Base-by-base conservation (phyloP, 1,140 invertebrate genomes). In the Grapholita molesta region DNA sequence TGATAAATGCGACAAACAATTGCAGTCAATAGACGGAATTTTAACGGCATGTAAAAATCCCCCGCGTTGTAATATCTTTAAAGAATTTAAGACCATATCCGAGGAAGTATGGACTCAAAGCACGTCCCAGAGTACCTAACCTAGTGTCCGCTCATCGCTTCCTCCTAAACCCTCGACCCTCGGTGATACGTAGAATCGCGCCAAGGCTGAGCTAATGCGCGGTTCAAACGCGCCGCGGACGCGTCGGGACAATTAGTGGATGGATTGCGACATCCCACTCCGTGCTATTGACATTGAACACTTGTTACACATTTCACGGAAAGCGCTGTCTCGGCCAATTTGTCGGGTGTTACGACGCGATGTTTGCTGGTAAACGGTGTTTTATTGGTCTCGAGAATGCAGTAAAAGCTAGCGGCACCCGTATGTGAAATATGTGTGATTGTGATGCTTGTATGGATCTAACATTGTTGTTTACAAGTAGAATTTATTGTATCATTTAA, bases 281-380 rank as follows among this genome's bases (percentile, higher is more conserved):
- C 66, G 61, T 70, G 72, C 76, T 85, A 86, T 89, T 91, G 88
- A 91, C 89, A 91, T 89, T 91, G 87, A 89, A 83, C 84, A 77
- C 75, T 80, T 77, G 80, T 84, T 84, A 85, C 88, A 82, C 85
- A 84, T 86, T 88, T 88, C 85, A 88, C 76, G 79, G 86, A 90
- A 88, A 61, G 11, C 55, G 55, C 55, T 61, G 74, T 73, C 75
- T 71, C 76, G 33, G 75, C 72, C 72, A 75, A 78, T 84, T 79
- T 55, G 66, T 52, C 53, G 53, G 24, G 55, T 28, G 24, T 61
- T 61, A 61, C 55, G 25, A 28, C 5, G 53, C n/a, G 55, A 15
- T 32, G 55, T 57, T 57, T 57, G 53, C 53, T 61, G n/a, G 53
- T 61, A 28, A 61, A 28, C 28, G 25, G 55, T 30, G 55, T 25